Conservation (phyloP, 2,797 vertebrate species). For the Acrossocheilus fasciatus region DNA sequence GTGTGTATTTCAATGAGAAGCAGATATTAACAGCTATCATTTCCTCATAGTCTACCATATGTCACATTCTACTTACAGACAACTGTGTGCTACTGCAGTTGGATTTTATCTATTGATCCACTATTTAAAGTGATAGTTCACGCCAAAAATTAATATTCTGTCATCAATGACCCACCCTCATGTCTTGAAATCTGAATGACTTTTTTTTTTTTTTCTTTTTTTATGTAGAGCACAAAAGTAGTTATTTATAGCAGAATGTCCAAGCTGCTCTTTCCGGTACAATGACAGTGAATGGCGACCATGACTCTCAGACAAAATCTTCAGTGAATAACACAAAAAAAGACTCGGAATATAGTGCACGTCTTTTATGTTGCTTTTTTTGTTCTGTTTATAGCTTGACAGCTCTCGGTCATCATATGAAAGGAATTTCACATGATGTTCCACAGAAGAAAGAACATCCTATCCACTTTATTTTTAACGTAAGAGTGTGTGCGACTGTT, state of each 20-base stretch:
- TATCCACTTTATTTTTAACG: neutral
- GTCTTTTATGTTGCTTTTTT: neutral
- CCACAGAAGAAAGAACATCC: neutral
- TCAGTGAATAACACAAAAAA: neutral
- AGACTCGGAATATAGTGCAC: no score
- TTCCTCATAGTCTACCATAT: conserved; percentile 13
- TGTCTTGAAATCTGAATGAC: neutral
- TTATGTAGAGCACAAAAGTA: neutral
- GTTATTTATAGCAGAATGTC: neutral
- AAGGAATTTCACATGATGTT: neutral
- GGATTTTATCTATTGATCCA: neutral
- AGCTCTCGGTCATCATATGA: neutral
- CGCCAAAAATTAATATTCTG: neutral
- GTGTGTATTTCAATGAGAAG: neutral
- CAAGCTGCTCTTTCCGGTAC: neutral
- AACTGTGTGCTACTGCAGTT: neutral
- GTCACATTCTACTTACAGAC: neutral
- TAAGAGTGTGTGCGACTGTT: neutral
- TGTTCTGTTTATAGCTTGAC: neutral
- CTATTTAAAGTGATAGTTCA: neutral
- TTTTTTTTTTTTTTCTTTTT: neutral
- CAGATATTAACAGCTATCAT: neutral
- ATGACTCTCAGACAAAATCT: neutral
- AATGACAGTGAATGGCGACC: neutral
- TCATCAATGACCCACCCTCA: neutral